These are phyloP conservation scores for Adelphocoris suturalis DNA, from an alignment of 2,888 invertebrate genomes.

Conservation along the genomic window DNA sequence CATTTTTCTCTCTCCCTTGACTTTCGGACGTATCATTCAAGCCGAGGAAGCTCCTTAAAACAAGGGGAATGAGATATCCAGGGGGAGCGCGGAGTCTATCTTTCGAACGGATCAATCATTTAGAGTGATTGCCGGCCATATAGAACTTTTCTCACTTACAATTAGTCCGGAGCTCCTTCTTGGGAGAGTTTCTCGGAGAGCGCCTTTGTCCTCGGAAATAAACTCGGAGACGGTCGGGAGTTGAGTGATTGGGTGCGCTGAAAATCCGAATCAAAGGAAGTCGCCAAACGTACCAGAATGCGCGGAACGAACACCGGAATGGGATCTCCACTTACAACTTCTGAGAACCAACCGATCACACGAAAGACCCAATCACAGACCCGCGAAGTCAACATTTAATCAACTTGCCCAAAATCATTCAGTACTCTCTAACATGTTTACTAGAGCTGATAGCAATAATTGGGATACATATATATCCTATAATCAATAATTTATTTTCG, in stretches of 20 bases:
- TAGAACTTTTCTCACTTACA: conserved; percentile 20
- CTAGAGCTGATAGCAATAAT: too few relatives aligned
- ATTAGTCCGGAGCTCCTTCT: neutral
- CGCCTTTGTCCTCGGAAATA: neutral
- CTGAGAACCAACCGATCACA: too few relatives aligned
- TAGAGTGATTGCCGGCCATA: conserved; percentile 9
- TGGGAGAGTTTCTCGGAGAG: neutral
- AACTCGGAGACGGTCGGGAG: neutral
- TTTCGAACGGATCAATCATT: conserved; percentile 23
- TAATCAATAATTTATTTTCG: too few relatives aligned
- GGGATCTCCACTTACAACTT: neutral
- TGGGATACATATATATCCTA: too few relatives aligned
- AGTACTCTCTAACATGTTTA: too few relatives aligned
- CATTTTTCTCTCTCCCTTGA: conserved; percentile 26
- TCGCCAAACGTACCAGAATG: conserved; percentile 21
- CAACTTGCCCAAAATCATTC: too few relatives aligned
- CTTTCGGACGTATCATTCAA: conserved; percentile 25
- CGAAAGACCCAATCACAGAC: too few relatives aligned
- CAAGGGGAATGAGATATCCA: conserved; percentile 10
- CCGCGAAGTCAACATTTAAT: too few relatives aligned
- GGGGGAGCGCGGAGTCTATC: neutral
- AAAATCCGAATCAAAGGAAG: conserved; percentile 11
- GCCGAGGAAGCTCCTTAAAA: conserved; percentile 1
- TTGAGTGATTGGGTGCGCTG: conserved; percentile 17
- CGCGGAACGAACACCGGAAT: neutral